phyloP scores from a whole-genome alignment of 2,888 invertebrate species.

The Aporophyla nigra region DNA sequence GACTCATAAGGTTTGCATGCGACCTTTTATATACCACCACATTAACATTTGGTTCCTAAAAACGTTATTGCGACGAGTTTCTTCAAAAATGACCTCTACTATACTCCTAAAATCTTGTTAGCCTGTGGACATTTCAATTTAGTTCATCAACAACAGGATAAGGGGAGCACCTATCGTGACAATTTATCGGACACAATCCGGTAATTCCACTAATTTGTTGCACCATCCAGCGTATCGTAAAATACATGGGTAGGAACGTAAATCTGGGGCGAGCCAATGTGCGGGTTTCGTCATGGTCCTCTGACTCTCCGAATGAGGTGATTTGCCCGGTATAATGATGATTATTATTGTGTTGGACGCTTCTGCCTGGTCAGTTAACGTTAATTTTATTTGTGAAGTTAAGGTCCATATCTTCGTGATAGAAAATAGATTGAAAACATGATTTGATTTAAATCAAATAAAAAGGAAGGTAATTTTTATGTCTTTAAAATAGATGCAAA shows the following conservation, averaged over 20 bases:
- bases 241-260: constrained; percentile 24
- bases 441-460: neutral
- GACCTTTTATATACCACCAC: too few relatives aligned
- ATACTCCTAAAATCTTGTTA: neutral
- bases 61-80: too few relatives aligned
- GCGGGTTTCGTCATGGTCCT: constrained; percentile 39
- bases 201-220: constrained; percentile 52
- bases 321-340: constrained; percentile 21
- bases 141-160: constrained; percentile 6
- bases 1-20: too few relatives aligned
- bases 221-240: constrained; percentile 38
- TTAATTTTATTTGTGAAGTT: neutral
- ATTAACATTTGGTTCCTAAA: too few relatives aligned
- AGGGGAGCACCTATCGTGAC: neutral
- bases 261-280: constrained; percentile 41
- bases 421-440: neutral
- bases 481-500: too few relatives aligned
- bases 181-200: constrained; percentile 34
- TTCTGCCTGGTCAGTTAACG: neutral
- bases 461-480: too few relatives aligned
- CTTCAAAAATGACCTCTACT: neutral
- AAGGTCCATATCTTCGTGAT: too few relatives aligned
- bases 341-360: constrained; percentile 26
- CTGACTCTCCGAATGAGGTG: constrained; percentile 38
- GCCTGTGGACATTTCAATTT: constrained; percentile 13